phyloP scores from a whole-genome alignment of 2,113 vertebrate species.

The Egretta garzetta region DNA sequence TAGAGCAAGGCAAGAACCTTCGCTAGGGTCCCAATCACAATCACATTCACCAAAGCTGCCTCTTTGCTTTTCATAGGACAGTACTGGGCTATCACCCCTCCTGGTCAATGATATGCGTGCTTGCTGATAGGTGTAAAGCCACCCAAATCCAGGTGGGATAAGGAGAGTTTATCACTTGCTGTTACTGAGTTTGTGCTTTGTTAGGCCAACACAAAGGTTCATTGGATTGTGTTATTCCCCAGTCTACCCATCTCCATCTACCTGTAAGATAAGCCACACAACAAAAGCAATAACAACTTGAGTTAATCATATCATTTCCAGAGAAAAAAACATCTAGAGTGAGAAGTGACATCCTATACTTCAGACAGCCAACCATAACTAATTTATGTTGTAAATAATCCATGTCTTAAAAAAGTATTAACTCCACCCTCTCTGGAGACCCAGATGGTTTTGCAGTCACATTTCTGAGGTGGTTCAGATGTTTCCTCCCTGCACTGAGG shows the following conservation, averaged over 20 bases:
- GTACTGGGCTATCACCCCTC: background rate
- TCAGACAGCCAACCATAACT: background rate
- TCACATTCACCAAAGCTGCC: background rate
- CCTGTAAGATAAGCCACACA: background rate
- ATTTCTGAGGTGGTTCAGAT: background rate
- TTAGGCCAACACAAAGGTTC: background rate
- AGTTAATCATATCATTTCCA: rapidly evolving
- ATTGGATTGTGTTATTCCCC: background rate
- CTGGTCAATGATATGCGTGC: background rate
- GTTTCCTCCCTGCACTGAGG: background rate
- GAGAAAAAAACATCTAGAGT: background rate
- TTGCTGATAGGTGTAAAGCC: background rate
- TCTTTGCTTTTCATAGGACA: background rate
- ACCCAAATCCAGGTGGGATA: background rate
- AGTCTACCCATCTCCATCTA: rapidly evolving
- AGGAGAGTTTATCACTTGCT: rapidly evolving
- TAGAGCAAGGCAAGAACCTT: background rate
- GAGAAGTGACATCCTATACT: rapidly evolving
- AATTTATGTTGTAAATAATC: background rate
- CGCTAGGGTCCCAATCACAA: background rate
- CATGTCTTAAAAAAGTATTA: background rate
- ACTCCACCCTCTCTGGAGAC: background rate
- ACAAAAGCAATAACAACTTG: background rate
- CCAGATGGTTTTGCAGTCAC: background rate
- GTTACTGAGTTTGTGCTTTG: background rate